Evolutionary conservation across 2,888 invertebrate genomes (phyloP).

Genomic region (Tribolium freemani): DNA sequence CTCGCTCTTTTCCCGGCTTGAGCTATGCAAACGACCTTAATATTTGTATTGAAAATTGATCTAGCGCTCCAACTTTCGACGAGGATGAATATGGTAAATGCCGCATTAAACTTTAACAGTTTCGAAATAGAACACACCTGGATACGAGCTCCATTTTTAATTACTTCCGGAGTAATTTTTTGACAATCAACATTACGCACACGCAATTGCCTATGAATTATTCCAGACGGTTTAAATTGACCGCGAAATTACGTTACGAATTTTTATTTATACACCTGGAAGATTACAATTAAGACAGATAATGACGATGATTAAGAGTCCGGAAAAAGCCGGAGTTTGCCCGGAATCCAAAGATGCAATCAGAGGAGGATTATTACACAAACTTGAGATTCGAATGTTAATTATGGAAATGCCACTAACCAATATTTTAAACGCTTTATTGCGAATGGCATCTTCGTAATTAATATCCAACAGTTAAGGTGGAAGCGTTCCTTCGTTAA

Average conservation of each 20-base stretch:
- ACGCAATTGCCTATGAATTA: too few relatives aligned
- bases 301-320: background rate
- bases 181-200: constrained; percentile 22
- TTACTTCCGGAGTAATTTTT: constrained; percentile 2
- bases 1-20: constrained; percentile 45
- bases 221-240: background rate
- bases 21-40: constrained; percentile 53
- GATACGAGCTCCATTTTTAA: constrained; percentile 11
- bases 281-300: constrained; percentile 21
- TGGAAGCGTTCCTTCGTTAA: too few relatives aligned
- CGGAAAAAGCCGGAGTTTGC: background rate
- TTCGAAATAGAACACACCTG: constrained; percentile 21
- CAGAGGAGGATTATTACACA: constrained; percentile 9
- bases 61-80: constrained; percentile 53
- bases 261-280: constrained; percentile 19
- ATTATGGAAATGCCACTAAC: constrained; percentile 12
- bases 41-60: constrained; percentile 58
- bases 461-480: too few relatives aligned
- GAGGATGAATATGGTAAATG: constrained; percentile 55
- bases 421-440: background rate
- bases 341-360: background rate
- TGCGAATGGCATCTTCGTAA: too few relatives aligned
- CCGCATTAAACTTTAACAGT: constrained; percentile 47
- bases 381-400: constrained; percentile 5
- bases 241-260: background rate